These are phyloP conservation scores for Caenorhabditis virilis DNA, from an alignment of 2,888 invertebrate species.

Conservation along the genomic window DNA sequence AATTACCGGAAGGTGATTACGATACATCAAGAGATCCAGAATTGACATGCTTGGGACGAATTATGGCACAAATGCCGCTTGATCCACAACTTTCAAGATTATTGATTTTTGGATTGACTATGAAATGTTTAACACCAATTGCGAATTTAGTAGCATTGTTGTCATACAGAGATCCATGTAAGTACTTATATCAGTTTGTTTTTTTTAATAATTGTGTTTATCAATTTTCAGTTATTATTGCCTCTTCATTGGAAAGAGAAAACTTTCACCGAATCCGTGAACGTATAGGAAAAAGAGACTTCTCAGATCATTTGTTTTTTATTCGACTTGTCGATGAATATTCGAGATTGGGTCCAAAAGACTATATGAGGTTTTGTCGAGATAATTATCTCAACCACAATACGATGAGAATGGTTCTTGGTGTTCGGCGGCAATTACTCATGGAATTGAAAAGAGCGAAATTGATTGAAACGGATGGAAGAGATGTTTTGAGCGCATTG, in stretches of 20 bases:
- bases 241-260: slow-evolving; percentile 32
- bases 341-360: background rate
- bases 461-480: slow-evolving; percentile 30
- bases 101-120: slow-evolving; percentile 84
- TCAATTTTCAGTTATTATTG: slow-evolving; percentile 69
- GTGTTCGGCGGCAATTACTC: slow-evolving; percentile 75
- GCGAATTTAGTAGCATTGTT: slow-evolving; percentile 86
- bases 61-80: slow-evolving; percentile 87
- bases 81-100: slow-evolving; percentile 86
- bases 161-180: slow-evolving; percentile 77
- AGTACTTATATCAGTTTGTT: slow-evolving; percentile 47
- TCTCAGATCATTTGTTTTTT: slow-evolving; percentile 88
- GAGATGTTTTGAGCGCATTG: slow-evolving; percentile 3
- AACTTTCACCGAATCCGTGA: slow-evolving; percentile 75
- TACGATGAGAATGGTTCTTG: slow-evolving; percentile 87
- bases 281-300: slow-evolving; percentile 79
- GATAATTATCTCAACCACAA: slow-evolving; percentile 80
- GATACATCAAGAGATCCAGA: slow-evolving; percentile 44
- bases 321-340: slow-evolving; percentile 72
- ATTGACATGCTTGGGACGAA: slow-evolving; percentile 71
- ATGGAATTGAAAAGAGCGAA: slow-evolving; percentile 59
- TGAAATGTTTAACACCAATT: slow-evolving; percentile 90
- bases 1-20: slow-evolving; percentile 3
- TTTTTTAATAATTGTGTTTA: background rate
- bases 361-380: slow-evolving; percentile 72